phyloP scores from a whole-genome alignment of 2,888 invertebrate genomes.

The Caradrina kadenii region DNA sequence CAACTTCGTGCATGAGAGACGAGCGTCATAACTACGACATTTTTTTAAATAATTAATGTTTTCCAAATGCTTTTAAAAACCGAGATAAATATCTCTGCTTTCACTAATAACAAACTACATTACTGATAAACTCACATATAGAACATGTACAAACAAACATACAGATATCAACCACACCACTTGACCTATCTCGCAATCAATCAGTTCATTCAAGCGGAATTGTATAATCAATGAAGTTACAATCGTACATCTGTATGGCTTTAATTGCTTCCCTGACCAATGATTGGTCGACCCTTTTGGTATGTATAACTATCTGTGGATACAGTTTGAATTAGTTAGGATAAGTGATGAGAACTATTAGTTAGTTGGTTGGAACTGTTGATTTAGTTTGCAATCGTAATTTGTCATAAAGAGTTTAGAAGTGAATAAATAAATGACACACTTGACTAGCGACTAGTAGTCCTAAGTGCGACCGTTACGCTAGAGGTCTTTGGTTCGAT shows the following conservation, averaged over 20 bases:
- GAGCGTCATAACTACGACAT: too few relatives aligned
- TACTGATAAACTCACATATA: neutral
- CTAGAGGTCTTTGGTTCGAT: too few relatives aligned
- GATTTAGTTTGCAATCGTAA: neutral
- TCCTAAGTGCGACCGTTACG: too few relatives aligned
- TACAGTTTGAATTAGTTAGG: constrained; percentile 13
- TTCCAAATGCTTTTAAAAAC: neutral
- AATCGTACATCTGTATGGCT: constrained; percentile 40
- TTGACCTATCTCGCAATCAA: constrained; percentile 52
- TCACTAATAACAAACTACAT: neutral
- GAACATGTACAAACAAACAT: neutral
- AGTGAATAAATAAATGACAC: neutral
- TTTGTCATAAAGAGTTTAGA: too few relatives aligned
- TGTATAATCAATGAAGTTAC: constrained; percentile 55
- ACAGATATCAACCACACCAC: constrained; percentile 1
- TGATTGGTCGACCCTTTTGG: constrained; percentile 34
- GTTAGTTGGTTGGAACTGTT: neutral
- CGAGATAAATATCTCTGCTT: neutral
- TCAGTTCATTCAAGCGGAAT: constrained; percentile 47
- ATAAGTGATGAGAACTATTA: neutral
- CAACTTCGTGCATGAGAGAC: too few relatives aligned
- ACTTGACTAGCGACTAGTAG: too few relatives aligned
- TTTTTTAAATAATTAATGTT: too few relatives aligned
- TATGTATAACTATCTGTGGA: constrained; percentile 12
- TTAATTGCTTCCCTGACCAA: constrained; percentile 43